Evolutionary conservation across 2,888 invertebrate species (phyloP).

Genomic region (Trichogramma evanescens): DNA sequence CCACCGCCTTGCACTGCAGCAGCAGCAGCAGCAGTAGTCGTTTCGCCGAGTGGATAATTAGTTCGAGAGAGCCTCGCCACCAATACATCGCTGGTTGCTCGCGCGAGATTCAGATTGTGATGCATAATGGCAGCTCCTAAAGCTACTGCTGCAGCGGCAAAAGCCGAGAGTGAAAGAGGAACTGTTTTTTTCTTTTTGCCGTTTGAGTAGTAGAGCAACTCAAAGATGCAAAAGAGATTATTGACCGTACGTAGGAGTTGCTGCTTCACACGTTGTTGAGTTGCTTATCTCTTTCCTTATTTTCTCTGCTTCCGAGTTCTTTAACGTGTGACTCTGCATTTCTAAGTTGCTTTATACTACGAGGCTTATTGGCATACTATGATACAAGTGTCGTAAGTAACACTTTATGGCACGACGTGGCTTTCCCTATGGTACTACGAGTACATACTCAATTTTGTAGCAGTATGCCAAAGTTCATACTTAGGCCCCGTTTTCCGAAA

Average conservation of each 20-base stretch:
- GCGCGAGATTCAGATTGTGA: not conserved
- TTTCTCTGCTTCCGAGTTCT: not conserved
- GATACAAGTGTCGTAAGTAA: too few species aligned
- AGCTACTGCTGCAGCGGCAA: not conserved
- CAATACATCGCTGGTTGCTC: not conserved
- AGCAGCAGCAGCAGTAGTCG: not conserved
- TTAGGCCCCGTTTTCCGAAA: too few species aligned
- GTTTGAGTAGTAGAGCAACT: not conserved
- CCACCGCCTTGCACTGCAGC: not conserved
- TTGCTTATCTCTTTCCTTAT: not conserved
- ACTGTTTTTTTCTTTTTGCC: not conserved
- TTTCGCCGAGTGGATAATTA: constrained; percentile 18
- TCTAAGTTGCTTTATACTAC: too few species aligned
- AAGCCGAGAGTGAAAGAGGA: not conserved
- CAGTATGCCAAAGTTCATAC: too few species aligned
- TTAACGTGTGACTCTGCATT: not conserved
- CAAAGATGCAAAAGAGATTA: not conserved
- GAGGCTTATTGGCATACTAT: too few species aligned
- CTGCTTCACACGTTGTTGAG: not conserved
- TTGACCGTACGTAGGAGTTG: too few species aligned
- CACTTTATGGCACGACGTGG: too few species aligned
- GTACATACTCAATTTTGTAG: too few species aligned
- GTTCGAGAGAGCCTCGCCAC: not conserved
- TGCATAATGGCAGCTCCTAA: not conserved
- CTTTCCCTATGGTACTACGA: too few species aligned